Percentiles rank a stretch among this genome's conserved stretches.
Conservation (phyloP, 2,797 vertebrate genomes). For the Sphenodon punctatus region DNA sequence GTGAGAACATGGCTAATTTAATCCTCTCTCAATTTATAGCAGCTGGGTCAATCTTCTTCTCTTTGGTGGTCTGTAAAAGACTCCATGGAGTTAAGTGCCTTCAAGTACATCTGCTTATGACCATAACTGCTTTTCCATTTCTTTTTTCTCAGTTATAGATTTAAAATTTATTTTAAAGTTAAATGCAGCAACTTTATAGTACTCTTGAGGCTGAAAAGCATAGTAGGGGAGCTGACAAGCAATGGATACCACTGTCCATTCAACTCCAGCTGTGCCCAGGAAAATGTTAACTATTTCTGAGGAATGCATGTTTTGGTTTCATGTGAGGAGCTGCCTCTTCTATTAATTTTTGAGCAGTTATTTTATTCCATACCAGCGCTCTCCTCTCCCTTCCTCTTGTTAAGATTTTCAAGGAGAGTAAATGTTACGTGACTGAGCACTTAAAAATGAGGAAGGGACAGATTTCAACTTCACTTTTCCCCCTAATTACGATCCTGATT, state of each 20-base stretch:
- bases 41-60: not conserved
- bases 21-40: not conserved
- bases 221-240: not conserved
- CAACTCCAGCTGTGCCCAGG: not conserved
- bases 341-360: too few species aligned
- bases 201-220: not conserved
- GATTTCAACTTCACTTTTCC: too few species aligned
- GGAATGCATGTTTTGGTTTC: too few species aligned
- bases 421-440: too few species aligned
- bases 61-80: not conserved
- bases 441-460: too few species aligned
- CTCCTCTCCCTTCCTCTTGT: too few species aligned
- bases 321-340: too few species aligned
- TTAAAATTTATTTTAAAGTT: not conserved
- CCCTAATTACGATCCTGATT: too few species aligned
- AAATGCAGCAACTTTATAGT: not conserved
- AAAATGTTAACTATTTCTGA: not conserved
- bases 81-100: not conserved
- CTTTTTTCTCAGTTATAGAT: not conserved
- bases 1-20: too few species aligned
- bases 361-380: too few species aligned
- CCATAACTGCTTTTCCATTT: not conserved
- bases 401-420: too few species aligned
- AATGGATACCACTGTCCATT: not conserved
- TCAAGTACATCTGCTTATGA: not conserved